Evolutionary conservation across 2,113 vertebrate species (phyloP).

Genomic region (Platichthys flesus): DNA sequence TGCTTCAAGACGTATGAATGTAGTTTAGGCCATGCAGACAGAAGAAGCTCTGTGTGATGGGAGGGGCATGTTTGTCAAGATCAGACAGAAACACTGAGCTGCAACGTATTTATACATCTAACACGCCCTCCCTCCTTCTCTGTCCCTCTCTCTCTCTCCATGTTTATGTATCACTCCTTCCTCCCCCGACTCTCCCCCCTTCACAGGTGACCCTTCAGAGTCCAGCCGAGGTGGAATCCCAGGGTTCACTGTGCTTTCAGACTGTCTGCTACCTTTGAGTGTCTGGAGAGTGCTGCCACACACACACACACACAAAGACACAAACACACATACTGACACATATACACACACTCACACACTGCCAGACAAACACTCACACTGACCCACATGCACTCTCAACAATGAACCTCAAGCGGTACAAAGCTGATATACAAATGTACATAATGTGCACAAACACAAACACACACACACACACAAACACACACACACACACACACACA

Average conservation of each 20-base stretch:
- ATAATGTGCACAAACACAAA: constrained; percentile 69
- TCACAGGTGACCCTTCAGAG: constrained; percentile 77
- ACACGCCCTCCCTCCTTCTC: constrained; percentile 55
- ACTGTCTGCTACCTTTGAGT: constrained; percentile 73
- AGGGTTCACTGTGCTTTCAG: constrained; percentile 77
- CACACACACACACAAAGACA: constrained; percentile 42
- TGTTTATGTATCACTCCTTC: constrained; percentile 47
- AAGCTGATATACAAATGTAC: constrained; percentile 74
- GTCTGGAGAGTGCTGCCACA: constrained; percentile 66
- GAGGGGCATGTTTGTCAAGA: constrained; percentile 60
- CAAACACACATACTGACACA: constrained; percentile 48
- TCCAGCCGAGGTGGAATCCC: constrained; percentile 73
- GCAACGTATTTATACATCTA: constrained; percentile 49
- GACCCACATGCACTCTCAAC: constrained; percentile 41
- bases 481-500: constrained; percentile 38
- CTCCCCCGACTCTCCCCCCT: constrained; percentile 37
- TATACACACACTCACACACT: constrained; percentile 37
- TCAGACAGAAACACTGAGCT: constrained; percentile 16
- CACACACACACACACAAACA: constrained; percentile 57
- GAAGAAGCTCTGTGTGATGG: constrained; percentile 36
- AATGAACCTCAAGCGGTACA: constrained; percentile 53
- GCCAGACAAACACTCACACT: constrained; percentile 40
- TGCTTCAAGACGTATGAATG: constrained; percentile 22
- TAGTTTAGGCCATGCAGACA: constrained; percentile 15
- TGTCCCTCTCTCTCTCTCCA: constrained; percentile 59